Evolutionary conservation across 2,113 vertebrate genomes (phyloP).

Genomic region (Hystrix cristata): DNA sequence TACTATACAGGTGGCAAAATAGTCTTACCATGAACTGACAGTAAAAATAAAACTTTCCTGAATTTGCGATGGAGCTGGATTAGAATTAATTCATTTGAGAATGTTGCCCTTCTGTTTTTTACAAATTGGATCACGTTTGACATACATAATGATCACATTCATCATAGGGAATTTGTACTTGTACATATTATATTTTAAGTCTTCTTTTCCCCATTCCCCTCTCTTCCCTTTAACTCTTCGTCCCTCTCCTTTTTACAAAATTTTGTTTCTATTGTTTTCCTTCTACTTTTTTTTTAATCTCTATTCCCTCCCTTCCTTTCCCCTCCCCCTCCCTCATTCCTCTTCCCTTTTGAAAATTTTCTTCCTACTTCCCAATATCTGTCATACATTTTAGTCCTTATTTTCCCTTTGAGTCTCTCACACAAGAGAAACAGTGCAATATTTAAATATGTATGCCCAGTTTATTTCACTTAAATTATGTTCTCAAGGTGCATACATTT

Average conservation of each 20-base stretch:
- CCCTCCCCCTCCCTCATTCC: not conserved
- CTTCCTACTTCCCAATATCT: not conserved
- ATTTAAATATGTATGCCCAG: not conserved
- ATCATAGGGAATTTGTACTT: not conserved
- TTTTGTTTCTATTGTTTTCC: not conserved
- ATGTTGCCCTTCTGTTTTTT: not conserved
- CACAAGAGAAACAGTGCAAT: not conserved
- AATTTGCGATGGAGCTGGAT: not conserved
- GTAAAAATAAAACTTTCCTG: not conserved
- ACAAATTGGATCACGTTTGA: not conserved
- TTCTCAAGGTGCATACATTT: not conserved
- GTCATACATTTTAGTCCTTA: not conserved
- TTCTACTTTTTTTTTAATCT: not conserved
- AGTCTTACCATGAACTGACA: not conserved
- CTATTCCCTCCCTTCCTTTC: not conserved
- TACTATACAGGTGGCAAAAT: not conserved
- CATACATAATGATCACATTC: not conserved
- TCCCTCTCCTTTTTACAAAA: not conserved
- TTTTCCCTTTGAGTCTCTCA: not conserved
- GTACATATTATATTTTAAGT: not conserved
- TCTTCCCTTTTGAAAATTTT: not conserved
- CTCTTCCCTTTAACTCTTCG: not conserved
- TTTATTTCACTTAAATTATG: not conserved
- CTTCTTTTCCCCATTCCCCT: not conserved
- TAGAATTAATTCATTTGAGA: slow-evolving; percentile 20